Evolutionary conservation across 2,113 vertebrate species (phyloP), one percentile per base, ranked within the genome.

Genomic region (Lophius piscatorius): DNA sequence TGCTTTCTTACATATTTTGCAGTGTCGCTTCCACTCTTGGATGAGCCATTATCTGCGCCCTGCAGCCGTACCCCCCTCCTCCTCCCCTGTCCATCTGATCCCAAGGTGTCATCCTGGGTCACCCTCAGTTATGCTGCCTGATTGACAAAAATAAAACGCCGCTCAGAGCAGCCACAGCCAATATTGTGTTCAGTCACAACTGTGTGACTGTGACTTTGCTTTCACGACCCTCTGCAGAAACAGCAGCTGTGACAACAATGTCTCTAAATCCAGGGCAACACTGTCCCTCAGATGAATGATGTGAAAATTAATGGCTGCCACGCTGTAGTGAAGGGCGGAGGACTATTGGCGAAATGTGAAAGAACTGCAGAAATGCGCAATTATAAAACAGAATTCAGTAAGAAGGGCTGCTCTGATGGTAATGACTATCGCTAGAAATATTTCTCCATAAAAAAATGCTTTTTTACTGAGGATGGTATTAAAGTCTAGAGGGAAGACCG

Each of bases 371-470:
- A 86, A 80, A 83, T 68, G 72, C 81, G 79, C 80, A 88, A 84
- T 89, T 87, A 89, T 89, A 87, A 86, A 76, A 76, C 22, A 41
- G 71, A 65, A 80, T 79, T 75, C 57, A 71, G 81, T 78, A 85
- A 84, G 80, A 84, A 75, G 76, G 54, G 69, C 70, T 55, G 73
- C 64, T 80, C 52, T 18, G 20, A 47, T 74, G 76, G 69, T 89
- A 86, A 89, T 88, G 74, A 82, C 78, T 84, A 68, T 71, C 71
- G 58, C 79, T 74, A 74, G 77, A 83, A 90, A 88, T 85, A 86
- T 49, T n/a, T n/a, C n/a, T n/a, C n/a, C n/a, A n/a, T n/a, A n/a
- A n/a, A n/a, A n/a, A n/a, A n/a, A n/a, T n/a, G n/a, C 81, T 35
- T 35, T 12, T 35, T 35, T 12, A 10, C 33, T 35, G 34, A 35